Evolutionary conservation across 2,888 invertebrate genomes (phyloP).

Genomic region (Myopa testacea): DNA sequence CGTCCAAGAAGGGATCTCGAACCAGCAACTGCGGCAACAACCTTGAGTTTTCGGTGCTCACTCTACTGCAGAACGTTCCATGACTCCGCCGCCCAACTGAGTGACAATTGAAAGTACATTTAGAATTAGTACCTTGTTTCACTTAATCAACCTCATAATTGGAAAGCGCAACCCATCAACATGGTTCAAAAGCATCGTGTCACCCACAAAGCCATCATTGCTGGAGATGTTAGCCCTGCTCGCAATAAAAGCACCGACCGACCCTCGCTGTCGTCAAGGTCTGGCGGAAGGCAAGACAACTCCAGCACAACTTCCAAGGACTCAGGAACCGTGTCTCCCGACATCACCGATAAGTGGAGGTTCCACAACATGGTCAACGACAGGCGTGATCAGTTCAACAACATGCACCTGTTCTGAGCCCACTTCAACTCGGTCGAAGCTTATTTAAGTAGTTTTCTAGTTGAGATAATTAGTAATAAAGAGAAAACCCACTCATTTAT

Average conservation of each 20-base stretch:
- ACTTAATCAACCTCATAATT: too few species aligned
- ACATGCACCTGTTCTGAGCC: conserved; percentile 62
- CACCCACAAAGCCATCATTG: conserved; percentile 55
- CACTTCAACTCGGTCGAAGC: neutral
- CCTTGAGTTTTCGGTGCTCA: conserved; percentile 85
- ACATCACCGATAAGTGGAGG: conserved; percentile 55
- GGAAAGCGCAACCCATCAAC: conserved; percentile 42
- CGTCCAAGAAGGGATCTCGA: conserved; percentile 85
- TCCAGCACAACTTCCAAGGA: conserved; percentile 21
- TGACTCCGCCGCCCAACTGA: conserved; percentile 68
- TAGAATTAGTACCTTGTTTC: too few species aligned
- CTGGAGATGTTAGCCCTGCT: conserved; percentile 61
- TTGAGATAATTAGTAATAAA: neutral
- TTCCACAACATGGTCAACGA: conserved; percentile 64
- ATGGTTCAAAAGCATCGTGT: conserved; percentile 64
- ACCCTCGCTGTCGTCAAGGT: conserved; percentile 53
- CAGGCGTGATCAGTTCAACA: conserved; percentile 65
- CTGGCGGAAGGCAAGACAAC: conserved; percentile 49
- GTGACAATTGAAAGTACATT: too few species aligned
- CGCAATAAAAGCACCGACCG: conserved; percentile 51
- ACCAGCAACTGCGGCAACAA: conserved; percentile 87
- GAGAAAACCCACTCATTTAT: neutral
- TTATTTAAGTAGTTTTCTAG: conserved; percentile 13
- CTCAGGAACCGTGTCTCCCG: neutral
- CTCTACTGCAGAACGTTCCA: conserved; percentile 87